Conservation (phyloP, 2,797 vertebrate genomes). For the Clarias pachynema region DNA sequence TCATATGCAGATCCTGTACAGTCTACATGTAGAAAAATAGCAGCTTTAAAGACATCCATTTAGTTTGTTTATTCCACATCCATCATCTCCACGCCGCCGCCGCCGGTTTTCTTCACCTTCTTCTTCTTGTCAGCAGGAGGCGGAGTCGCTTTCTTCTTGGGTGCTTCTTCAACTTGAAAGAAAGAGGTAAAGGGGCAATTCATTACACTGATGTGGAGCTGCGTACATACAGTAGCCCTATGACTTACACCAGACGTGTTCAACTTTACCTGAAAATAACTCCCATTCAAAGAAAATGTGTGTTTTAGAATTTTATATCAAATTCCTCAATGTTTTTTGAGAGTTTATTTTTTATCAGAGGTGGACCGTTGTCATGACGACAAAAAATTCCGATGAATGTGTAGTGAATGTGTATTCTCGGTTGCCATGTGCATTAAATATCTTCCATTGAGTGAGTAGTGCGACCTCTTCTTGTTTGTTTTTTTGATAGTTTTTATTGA, state of each 20-base stretch:
- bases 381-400: neutral
- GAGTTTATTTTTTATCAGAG: neutral
- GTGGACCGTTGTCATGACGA: neutral
- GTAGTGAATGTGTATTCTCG: neutral
- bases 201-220: neutral
- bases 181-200: conserved; percentile 18
- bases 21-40: neutral
- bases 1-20: neutral
- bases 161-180: conserved; percentile 63
- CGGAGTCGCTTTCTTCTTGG: conserved; percentile 44
- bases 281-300: neutral
- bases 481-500: neutral
- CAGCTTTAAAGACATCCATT: neutral
- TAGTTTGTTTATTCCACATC: conserved; percentile 55
- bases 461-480: no score
- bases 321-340: neutral
- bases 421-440: neutral
- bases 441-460: neutral
- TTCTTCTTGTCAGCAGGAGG: conserved; percentile 53
- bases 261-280: neutral
- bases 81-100: conserved; percentile 63
- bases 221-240: neutral
- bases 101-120: conserved; percentile 31
- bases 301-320: neutral
- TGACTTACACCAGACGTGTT: neutral